These are phyloP conservation scores for Heterodera schachtii DNA, from an alignment of 1,140 invertebrate genomes.

Conservation along the genomic window DNA sequence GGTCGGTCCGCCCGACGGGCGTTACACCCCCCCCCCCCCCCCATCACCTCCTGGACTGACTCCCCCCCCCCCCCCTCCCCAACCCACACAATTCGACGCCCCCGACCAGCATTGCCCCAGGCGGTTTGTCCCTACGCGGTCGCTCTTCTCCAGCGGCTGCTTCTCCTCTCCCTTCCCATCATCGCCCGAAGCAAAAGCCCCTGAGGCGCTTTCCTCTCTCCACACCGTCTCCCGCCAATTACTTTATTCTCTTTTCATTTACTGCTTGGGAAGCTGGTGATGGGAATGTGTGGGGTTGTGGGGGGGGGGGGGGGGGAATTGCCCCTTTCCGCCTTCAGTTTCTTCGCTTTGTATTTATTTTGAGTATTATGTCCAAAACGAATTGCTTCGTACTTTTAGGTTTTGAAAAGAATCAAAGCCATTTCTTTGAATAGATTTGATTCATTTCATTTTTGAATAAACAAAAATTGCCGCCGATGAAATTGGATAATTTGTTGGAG, in stretches of 20 bases:
- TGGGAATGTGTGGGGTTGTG: background rate
- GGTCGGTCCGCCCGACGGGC: background rate
- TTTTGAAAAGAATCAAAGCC: background rate
- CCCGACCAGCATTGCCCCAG: constrained; percentile 5
- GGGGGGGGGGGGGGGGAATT: background rate
- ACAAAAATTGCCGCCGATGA: background rate
- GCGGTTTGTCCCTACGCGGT: background rate
- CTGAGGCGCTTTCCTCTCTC: constrained; percentile 15
- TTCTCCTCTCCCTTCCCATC: background rate
- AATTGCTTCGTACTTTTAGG: background rate
- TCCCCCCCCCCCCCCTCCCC: background rate
- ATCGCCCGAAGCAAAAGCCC: constrained; percentile 8
- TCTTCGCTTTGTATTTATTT: background rate
- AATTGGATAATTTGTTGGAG: constrained; percentile 6
- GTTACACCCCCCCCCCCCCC: constrained; percentile 1
- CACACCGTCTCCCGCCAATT: constrained; percentile 1
- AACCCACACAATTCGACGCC: constrained; percentile 1
- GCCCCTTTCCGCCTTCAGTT: background rate
- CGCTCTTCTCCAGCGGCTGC: background rate
- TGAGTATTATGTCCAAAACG: background rate
- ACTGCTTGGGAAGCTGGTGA: background rate
- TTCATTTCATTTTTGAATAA: background rate
- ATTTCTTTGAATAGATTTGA: background rate
- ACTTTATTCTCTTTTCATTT: constrained; percentile 12
- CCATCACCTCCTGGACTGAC: background rate